phyloP scores from a whole-genome alignment of 2,113 vertebrate genomes.

The Chrysochloris asiatica region DNA sequence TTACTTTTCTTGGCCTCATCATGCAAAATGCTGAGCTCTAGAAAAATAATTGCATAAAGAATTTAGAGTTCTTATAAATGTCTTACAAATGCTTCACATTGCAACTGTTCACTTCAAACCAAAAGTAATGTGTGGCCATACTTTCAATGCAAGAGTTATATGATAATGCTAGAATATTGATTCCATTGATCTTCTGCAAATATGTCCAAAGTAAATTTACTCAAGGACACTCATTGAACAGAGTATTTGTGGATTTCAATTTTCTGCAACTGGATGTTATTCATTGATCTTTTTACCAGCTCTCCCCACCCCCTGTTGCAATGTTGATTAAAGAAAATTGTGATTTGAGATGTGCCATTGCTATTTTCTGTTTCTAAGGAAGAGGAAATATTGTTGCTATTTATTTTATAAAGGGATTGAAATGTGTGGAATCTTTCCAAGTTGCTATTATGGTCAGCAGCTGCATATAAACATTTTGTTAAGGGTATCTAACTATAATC shows the following conservation, averaged over 20 bases:
- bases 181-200: constrained; percentile 30
- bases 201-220: constrained; percentile 42
- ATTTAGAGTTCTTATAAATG: constrained; percentile 8
- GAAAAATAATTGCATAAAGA: not conserved
- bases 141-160: constrained; percentile 11
- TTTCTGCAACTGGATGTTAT: constrained; percentile 47
- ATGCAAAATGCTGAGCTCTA: not conserved
- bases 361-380: constrained; percentile 24
- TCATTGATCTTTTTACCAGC: constrained; percentile 34
- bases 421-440: constrained; percentile 24
- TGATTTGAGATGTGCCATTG: constrained; percentile 21
- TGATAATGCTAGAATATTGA: constrained; percentile 38
- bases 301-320: not conserved
- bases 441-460: constrained; percentile 37
- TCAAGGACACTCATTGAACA: not conserved
- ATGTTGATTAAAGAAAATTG: constrained; percentile 53
- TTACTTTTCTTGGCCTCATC: not conserved
- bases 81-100: not conserved
- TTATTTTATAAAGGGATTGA: constrained; percentile 48
- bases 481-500: constrained; percentile 26
- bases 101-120: not conserved
- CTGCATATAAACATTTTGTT: constrained; percentile 40
- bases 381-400: constrained; percentile 49
- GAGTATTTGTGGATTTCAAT: constrained; percentile 48
- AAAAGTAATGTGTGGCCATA: not conserved